Evolutionary conservation across 2,888 invertebrate genomes (phyloP), one percentile per base, ranked within the genome.

Genomic region (Tenthredo amoena): DNA sequence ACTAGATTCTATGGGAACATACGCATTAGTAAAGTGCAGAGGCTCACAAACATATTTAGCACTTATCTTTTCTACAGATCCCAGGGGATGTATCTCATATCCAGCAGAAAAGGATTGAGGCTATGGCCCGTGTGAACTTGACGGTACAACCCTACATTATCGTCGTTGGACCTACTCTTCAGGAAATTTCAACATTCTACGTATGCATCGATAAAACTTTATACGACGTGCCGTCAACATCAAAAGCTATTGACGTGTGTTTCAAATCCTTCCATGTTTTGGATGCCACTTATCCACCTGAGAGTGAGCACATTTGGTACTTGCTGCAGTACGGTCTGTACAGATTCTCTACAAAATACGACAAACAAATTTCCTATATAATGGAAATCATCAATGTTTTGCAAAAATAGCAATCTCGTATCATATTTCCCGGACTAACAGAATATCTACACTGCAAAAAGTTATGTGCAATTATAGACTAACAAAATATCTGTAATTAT

Each of bases 261-360:
- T 88, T 86, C 40, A 87, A 89, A 85, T 37, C 68, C 7, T 88
- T 87, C 72, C 88, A 89, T 65, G 87, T 87, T 1, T 65, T 87
- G 7, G 81, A 88, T 50, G 58, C 85, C 5, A 72, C 86, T 26
- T 88, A 88, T 83, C 88, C 87, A 0, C 76, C 68, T 47, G 86
- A 79, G 12, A 85, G 86, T 55, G 85, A 87, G 76, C 87, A 88
- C 81, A 65, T 88, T n/a, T 88, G 88, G 88, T 37, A 87, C 50
- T 65, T 88, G 7, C 81, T 88, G 5, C 88, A 88, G 79, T 81
- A 81, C 55, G 68, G 84, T 58, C 26, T 88, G 7, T 88, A 87
- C 76, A 37, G 81, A 68, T 31, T 87, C 2, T 26, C 74, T 18
- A 86, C 85, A 15, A 86, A 87, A 55, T 87, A 68, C 40, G 87